These are phyloP conservation scores for Zaprionus inermis DNA, from an alignment of 1,140 invertebrate species.

Conservation along the genomic window DNA sequence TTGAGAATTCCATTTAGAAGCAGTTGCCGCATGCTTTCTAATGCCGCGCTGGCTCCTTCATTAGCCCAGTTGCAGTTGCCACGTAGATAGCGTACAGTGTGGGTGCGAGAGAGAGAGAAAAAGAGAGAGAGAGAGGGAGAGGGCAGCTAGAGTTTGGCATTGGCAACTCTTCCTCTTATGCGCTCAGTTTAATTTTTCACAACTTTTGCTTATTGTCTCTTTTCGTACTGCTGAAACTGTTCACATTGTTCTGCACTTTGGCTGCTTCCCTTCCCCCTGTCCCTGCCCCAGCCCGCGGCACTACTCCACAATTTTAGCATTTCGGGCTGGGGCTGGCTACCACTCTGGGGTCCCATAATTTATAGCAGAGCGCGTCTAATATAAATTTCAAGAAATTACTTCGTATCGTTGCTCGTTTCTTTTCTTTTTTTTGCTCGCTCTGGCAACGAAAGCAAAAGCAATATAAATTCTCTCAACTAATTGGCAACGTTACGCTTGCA, in stretches of 20 bases:
- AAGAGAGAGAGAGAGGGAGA: not conserved
- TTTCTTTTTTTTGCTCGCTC: conserved; percentile 9
- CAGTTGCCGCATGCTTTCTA: conserved; percentile 50
- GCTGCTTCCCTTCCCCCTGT: not conserved
- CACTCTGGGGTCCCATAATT: conserved; percentile 58
- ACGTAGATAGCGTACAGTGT: not conserved
- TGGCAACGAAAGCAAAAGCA: conserved; percentile 58
- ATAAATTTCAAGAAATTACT: conserved; percentile 75
- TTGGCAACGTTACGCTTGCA: conserved; percentile 60
- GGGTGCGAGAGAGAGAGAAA: not conserved
- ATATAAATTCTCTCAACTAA: conserved; percentile 79
- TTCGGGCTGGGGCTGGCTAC: conserved; percentile 5
- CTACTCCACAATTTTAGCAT: conserved; percentile 3
- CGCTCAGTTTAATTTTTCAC: conserved; percentile 59
- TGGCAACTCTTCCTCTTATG: not conserved
- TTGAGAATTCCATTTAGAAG: conserved; percentile 31
- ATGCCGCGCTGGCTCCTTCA: conserved; percentile 25
- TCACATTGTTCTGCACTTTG: conserved; percentile 48
- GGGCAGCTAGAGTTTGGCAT: not conserved
- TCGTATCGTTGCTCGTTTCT: too few species aligned
- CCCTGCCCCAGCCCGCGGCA: not conserved
- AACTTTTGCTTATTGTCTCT: conserved; percentile 66
- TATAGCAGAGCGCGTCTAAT: conserved; percentile 67
- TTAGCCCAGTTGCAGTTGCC: conserved; percentile 28
- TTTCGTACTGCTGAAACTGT: conserved; percentile 1